Evolutionary conservation across 2,888 invertebrate genomes (phyloP).

Genomic region (Scotopteryx bipunctaria): DNA sequence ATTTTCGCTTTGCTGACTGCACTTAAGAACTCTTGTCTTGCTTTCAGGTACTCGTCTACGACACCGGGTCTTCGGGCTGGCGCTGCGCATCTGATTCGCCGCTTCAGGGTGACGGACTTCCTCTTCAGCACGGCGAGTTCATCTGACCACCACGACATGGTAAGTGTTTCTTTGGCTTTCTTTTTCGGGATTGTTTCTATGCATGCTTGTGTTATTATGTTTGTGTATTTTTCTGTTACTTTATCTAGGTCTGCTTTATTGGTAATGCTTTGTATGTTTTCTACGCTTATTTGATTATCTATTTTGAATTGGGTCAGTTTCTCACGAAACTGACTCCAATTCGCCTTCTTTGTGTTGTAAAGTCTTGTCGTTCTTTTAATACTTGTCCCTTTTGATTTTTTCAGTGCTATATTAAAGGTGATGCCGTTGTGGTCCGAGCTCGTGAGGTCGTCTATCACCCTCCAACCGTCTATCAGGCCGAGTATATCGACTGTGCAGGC

Average conservation of each 20-base stretch:
- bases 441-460: conserved; percentile 16
- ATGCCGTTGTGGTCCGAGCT: conserved; percentile 40
- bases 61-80: no score
- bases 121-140: conserved; percentile 6
- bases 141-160: conserved; percentile 24
- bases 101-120: not conserved
- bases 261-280: conserved; percentile 11
- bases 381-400: conserved; percentile 20
- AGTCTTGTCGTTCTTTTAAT: no score
- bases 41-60: conserved; percentile 14
- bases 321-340: conserved; percentile 14
- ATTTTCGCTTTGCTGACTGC: conserved; percentile 15
- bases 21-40: conserved; percentile 2
- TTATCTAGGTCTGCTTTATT: conserved; percentile 8
- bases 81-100: conserved; percentile 1
- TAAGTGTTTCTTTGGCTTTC: conserved; percentile 3
- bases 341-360: conserved; percentile 17
- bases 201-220: conserved; percentile 10
- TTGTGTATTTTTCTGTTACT: not conserved
- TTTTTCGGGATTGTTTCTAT: conserved; percentile 1
- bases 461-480: conserved; percentile 25
- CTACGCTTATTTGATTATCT: conserved; percentile 5
- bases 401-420: conserved; percentile 20
- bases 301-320: conserved; percentile 17
- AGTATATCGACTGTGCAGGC: conserved; percentile 32